phyloP scores from a whole-genome alignment of 2,888 invertebrate genomes.

The Andrena trimmerana region DNA sequence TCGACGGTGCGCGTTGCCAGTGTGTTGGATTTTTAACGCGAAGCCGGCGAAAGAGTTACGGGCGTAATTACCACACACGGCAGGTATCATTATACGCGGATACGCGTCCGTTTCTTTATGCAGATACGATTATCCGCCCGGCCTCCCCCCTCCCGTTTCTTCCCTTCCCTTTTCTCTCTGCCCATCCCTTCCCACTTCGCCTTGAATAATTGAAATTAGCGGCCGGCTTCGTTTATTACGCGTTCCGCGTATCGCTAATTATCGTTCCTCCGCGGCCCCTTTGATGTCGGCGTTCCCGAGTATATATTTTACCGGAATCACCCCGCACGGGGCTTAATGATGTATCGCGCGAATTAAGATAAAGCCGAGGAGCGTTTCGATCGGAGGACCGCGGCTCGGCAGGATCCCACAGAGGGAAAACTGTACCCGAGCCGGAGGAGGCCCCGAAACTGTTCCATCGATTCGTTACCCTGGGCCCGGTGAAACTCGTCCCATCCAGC shows the following conservation, averaged over 20 bases:
- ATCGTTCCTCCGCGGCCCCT: conserved; percentile 53
- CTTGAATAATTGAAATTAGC: conserved; percentile 62
- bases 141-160: conserved; percentile 17
- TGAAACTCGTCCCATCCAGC: conserved; percentile 52
- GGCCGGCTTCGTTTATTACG: conserved; percentile 62
- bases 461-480: conserved; percentile 24
- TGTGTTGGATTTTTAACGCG: conserved; percentile 55
- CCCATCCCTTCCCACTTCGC: not conserved
- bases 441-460: conserved; percentile 29
- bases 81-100: conserved; percentile 61
- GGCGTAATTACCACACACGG: conserved; percentile 62
- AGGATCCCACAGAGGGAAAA: conserved; percentile 28
- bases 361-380: conserved; percentile 43
- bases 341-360: conserved; percentile 64
- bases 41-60: conserved; percentile 60
- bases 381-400: conserved; percentile 15
- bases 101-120: conserved; percentile 60
- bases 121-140: conserved; percentile 58
- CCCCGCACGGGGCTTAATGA: conserved; percentile 52
- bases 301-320: conserved; percentile 59
- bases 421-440: conserved; percentile 20
- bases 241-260: conserved; percentile 63
- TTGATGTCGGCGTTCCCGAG: conserved; percentile 47
- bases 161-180: not conserved
- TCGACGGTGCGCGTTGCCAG: conserved; percentile 28